Percentiles rank a stretch among this genome's conserved stretches.
Conservation (phyloP, 2,888 invertebrate species). For the Ophion obscuratus region DNA sequence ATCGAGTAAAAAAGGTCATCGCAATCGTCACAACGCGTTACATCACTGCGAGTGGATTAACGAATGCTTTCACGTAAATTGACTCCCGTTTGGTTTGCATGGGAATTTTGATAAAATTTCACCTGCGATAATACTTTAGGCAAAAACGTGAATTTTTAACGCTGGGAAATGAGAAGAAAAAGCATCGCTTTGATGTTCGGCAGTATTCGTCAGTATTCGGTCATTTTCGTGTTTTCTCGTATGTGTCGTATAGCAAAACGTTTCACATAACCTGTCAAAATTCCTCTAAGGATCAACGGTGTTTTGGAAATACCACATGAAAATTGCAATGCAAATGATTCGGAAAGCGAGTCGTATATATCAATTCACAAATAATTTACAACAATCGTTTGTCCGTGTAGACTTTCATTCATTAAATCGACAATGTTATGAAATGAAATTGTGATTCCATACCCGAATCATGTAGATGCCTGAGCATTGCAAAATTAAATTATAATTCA, state of each 20-base stretch:
- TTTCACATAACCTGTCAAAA: neutral
- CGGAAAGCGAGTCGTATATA: neutral
- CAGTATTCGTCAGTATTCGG: neutral
- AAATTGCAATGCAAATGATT: neutral
- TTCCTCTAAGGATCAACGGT: neutral
- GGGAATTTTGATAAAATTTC: neutral
- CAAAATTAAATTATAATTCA: neutral
- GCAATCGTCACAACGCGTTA: constrained; percentile 39
- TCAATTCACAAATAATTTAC: neutral
- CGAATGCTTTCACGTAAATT: constrained; percentile 31
- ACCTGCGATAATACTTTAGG: neutral
- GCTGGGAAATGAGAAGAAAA: neutral
- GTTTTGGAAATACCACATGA: neutral
- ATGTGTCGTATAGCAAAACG: neutral
- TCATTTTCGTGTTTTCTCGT: neutral
- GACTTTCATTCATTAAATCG: neutral
- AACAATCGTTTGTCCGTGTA: neutral
- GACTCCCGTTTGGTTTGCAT: neutral
- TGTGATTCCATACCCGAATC: neutral
- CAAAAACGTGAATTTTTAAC: neutral
- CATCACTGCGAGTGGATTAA: constrained; percentile 13
- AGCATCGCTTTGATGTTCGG: no score
- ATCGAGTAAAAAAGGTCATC: constrained; percentile 20
- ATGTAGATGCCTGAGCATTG: neutral
- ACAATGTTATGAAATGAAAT: neutral